Base-by-base conservation (phyloP, 2,888 invertebrate genomes). In the Platycnemis pennipes region DNA sequence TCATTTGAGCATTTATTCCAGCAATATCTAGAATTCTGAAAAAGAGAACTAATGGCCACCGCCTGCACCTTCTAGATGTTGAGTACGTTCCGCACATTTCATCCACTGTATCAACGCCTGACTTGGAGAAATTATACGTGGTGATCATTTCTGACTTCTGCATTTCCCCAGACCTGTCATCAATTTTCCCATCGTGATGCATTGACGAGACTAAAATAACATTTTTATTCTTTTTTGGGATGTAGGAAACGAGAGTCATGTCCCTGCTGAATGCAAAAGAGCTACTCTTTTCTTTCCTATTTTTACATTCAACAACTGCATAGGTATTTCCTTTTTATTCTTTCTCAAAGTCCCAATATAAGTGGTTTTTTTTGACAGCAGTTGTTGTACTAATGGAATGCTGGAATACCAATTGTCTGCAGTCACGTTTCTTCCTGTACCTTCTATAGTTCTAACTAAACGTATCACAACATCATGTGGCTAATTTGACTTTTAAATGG, bases 31-130 rank as follows among this genome's bases (percentile, higher is more conserved):
- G 31, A 8, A 85, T 85, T 26, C 85, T 85, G 26, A 13, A 85
- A 26, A 11, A 85, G 13, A 85, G 26, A 31, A 85, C 85, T 85
- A 85, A 85, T 42, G 85, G 85, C 85, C 85, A 85, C 85, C 85
- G 31, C 85, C 85, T 85, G 85, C 85, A 85, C 85, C 31, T 85
- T 85, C 85, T 85, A 37, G 85, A 85, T 37, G 85, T 85, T 31
- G 85, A 85, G 85, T 85, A 85, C 19, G 85, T 85, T 56, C 56
- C 56, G 56, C 56, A 56, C 11, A 56, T 56, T 56, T 22, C 56
- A 56, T 56, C 56, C 22, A 56, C 56, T 19, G 56, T 56, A 11
- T 56, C 19, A 56, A 7, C 56, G 56, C 56, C 56, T 56, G 56
- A 11, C 56, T 56, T 56, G 56, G 56, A 56, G 19, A 56, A 56